phyloP scores from a whole-genome alignment of 2,797 vertebrate species.

The Ataeniobius toweri region DNA sequence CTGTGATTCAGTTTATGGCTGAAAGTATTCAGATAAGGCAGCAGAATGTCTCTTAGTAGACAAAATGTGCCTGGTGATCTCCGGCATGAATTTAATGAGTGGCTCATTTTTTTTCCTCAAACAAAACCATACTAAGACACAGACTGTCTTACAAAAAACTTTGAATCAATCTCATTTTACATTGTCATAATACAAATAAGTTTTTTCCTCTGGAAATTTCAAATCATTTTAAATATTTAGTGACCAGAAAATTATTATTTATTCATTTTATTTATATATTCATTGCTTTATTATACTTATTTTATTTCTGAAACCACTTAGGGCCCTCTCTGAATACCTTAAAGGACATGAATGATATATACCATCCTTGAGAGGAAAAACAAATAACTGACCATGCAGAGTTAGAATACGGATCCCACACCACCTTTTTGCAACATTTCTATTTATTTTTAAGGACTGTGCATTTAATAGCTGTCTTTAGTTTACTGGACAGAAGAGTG shows the following conservation, averaged over 20 bases:
- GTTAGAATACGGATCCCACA: conserved; percentile 3
- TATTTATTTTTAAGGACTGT: not conserved
- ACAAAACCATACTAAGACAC: not conserved
- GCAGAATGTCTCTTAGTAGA: not conserved
- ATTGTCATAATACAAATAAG: not conserved
- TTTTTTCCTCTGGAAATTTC: not conserved
- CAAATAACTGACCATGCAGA: not conserved
- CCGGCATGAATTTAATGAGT: not conserved
- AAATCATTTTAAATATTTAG: not conserved
- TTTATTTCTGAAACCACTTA: not conserved
- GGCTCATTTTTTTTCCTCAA: not conserved
- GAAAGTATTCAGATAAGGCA: not conserved
- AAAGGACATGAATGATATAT: not conserved
- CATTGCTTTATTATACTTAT: not conserved
- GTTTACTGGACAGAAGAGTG: conserved; percentile 40
- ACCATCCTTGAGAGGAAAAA: not conserved
- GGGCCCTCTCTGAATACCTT: not conserved
- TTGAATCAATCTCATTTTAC: not conserved
- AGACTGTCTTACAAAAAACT: not conserved
- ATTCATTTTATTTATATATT: not conserved
- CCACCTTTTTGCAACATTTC: not conserved
- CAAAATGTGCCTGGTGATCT: not conserved
- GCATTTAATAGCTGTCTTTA: conserved; percentile 14
- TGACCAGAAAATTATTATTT: not conserved
- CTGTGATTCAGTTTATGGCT: not conserved